Base-by-base conservation (phyloP, 1,140 invertebrate genomes). In the Ctenoplectra terminalis region DNA sequence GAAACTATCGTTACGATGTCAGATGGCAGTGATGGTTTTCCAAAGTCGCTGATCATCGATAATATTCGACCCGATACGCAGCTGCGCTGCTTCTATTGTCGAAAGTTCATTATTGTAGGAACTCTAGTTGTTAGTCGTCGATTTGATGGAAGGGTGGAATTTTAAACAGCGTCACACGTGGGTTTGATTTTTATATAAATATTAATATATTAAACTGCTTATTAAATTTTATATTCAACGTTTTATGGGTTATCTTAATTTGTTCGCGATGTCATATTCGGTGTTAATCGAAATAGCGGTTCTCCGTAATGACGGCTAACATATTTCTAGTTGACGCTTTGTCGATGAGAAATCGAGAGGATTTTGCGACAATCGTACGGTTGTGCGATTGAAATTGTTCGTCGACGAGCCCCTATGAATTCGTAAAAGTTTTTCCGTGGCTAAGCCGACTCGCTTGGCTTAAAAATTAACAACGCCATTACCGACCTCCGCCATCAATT, bases 241-340 rank as follows among this genome's bases (percentile, higher is more conserved):
- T n/a, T n/a, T n/a, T n/a, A n/a, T n/a, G n/a, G n/a, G 69, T 63
- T 79, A 79, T 46, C 64, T 46, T 34, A 61, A 79, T 50, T 79
- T 79, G 63, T 73, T 50, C 26, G 34, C 67, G 69, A 46, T 79
- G 54, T 79, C 69, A 73, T 60, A 56, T 58, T 58, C 34, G 20
- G 43, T 56, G 34, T 79, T 73, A 71, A 73, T 69, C 46, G 52
- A 79, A 79, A 79, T 79, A n/a, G 56, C 20, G 26, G 52, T 17
- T 26, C 26, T 9, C 40, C 63, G n/a, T 77, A 56, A 76, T 76
- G 31, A 61, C n/a, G 50, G 17, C 13, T 23, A 34, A 26, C 50
- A 46, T 29, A 56, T 69, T 77, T 69, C 40, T 34, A 8, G 23
- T 31, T 23, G 50, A 20, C n/a, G 37, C 34, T 72, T 15, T 52